Evolutionary conservation across 2,797 vertebrate species (phyloP), one percentile per base, ranked within the genome.

Genomic region (Cyclura pinguis): DNA sequence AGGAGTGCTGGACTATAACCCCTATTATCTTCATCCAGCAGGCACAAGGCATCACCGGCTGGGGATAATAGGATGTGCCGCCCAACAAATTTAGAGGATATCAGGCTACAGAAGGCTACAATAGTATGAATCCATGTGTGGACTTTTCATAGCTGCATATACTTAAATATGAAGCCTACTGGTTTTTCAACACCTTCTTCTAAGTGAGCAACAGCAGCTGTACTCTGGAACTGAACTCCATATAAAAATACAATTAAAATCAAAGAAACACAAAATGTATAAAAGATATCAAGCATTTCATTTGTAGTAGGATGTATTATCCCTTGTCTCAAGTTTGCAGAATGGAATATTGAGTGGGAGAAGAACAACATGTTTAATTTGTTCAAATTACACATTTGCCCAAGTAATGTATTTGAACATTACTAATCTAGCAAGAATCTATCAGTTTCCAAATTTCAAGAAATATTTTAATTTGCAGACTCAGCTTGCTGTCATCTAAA

Each of bases 351-450:
- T 69, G 83, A 69, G 52, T 47, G 78, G 24, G 85, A 87, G 10
- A n/a, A 57, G 32, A 69, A 55, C 32, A 69, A 50, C 32, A 32
- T 1, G 20, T 92, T 90, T 92, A 20, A 62, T 62, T 62, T 62
- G 59, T 62, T 62, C 59, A 62, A 22, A 52, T 52, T 52, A 52
- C 7, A 52, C 52, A 62, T 22, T 62, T 22, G 18, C 20, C 20
- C 59, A 62, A 62, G 91, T 52, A 89, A 47, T 9, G 27, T 10
- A 78, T 12, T 29, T 47, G 76, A 50, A 78, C 20, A 42, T 0
- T 89, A 93, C 52, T 8, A 89, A 22, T 12, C 29, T 14, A 24
- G 10, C 4, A 92, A 55, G 38, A 85, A 87, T 95, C 89, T 91
- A n/a, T 24, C 80, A 86, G 77, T 18, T 24, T 27, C 74, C 87